Evolutionary conservation across 2,888 invertebrate species (phyloP).

Genomic region (Drosophila meridiana): DNA sequence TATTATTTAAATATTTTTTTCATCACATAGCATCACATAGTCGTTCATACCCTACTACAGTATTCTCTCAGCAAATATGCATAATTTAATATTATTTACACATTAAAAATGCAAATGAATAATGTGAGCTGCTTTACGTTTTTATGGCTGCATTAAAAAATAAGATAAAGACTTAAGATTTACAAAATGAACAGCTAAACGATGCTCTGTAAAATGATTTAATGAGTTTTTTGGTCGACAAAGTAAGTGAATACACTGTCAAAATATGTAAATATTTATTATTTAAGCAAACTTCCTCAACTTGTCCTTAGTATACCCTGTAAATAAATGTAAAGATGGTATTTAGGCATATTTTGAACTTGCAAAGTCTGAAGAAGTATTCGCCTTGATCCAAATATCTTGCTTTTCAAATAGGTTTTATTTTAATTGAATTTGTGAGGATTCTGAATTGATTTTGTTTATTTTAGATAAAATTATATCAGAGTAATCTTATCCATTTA

Average conservation of each 20-base stretch:
- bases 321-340: neutral
- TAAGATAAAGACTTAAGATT: neutral
- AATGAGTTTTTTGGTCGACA: too few relatives aligned
- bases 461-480: too few relatives aligned
- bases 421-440: too few relatives aligned
- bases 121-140: conserved; percentile 41
- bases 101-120: conserved; percentile 73
- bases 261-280: neutral
- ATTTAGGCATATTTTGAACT: neutral
- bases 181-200: neutral
- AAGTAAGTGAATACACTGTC: neutral
- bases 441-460: too few relatives aligned
- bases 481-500: too few relatives aligned
- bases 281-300: too few relatives aligned
- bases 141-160: conserved; percentile 41
- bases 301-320: neutral
- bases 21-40: neutral
- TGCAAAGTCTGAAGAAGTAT: neutral
- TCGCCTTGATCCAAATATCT: too few relatives aligned
- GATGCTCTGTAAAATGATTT: conserved; percentile 5
- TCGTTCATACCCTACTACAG: neutral
- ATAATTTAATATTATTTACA: conserved; percentile 52
- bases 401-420: too few relatives aligned
- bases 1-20: too few relatives aligned
- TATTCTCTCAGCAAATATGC: neutral